Evolutionary conservation across 2,797 vertebrate species (phyloP).

Genomic region (Eidolon dupreanum): DNA sequence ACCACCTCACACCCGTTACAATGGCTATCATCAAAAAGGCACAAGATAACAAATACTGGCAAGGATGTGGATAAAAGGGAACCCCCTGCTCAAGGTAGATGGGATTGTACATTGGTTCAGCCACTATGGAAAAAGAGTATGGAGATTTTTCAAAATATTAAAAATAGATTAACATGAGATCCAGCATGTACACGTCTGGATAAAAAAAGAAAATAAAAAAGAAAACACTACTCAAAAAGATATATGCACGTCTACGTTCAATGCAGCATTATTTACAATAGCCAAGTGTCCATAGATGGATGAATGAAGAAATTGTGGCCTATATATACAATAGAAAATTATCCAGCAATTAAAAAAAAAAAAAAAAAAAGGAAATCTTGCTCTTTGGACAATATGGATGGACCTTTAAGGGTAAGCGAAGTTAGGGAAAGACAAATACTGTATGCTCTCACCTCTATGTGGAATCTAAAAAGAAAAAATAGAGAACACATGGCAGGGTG

Average conservation of each 20-base stretch:
- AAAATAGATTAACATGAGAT: background rate
- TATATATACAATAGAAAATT: background rate
- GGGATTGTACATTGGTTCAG: background rate
- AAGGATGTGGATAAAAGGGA: background rate
- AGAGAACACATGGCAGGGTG: background rate
- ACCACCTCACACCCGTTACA: background rate
- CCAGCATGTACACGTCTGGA: background rate
- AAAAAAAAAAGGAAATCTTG: background rate
- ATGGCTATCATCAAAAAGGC: background rate
- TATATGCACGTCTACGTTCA: background rate
- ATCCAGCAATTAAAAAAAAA: background rate
- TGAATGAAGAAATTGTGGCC: background rate
- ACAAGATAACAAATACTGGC: background rate
- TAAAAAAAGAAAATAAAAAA: background rate
- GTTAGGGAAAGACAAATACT: background rate
- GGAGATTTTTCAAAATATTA: background rate
- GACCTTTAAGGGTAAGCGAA: background rate
- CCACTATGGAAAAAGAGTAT: background rate
- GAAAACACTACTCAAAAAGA: background rate
- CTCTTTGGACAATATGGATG: background rate
- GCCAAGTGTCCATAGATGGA: background rate
- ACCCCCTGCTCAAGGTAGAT: background rate
- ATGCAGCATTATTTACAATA: background rate
- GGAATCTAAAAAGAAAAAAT: background rate
- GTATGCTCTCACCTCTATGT: background rate